Base-by-base conservation (phyloP, 2,797 vertebrate species). In the Rhodeus uyekii region DNA sequence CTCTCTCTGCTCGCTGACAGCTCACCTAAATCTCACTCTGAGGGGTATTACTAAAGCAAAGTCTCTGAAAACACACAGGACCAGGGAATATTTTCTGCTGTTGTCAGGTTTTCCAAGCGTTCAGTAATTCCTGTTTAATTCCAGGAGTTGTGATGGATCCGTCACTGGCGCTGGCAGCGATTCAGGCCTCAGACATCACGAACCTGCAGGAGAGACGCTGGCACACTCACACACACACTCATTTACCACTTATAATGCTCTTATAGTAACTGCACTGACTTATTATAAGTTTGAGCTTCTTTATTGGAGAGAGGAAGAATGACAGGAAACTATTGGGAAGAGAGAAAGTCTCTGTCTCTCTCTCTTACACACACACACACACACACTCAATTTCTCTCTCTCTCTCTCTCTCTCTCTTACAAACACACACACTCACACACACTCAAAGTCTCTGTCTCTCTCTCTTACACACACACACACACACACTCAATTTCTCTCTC, bases 21-120 rank as follows among this genome's bases (percentile, higher is more conserved):
- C 84, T 85, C 86, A 84, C 86, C 84, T 87, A 87, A 87, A 87
- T 87, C 86, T 87, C 84, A 83, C 82, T 78, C 82, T 75, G 81
- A 83, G 84, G 84, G 84, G 69, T 85, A 81, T 87, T 84, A 87
- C 82, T 74, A 79, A 87, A 87, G 81, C 86, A 85, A 81, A 83
- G 84, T 75, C 81, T 85, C 69, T 58, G 69, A 82, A 42, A 87
- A 76, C 76, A 77, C 38, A 48, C 14, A 63, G 44, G 39, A 63
- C 19, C 48, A 38, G 78, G 50, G 67, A 63, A 76, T 42, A 60
- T 65, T 58, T 65, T 44, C 48, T n/a, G 36, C 64, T 58, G 36
- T 44, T 80, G 78, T 73, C 78, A 80, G 68, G 68, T 79, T 78
- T 24, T 42, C 34, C 48, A 39, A 78, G 76, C 63, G 55, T 78